Conservation (phyloP, 2,888 invertebrate species). For the Drosophila eohydei region DNA sequence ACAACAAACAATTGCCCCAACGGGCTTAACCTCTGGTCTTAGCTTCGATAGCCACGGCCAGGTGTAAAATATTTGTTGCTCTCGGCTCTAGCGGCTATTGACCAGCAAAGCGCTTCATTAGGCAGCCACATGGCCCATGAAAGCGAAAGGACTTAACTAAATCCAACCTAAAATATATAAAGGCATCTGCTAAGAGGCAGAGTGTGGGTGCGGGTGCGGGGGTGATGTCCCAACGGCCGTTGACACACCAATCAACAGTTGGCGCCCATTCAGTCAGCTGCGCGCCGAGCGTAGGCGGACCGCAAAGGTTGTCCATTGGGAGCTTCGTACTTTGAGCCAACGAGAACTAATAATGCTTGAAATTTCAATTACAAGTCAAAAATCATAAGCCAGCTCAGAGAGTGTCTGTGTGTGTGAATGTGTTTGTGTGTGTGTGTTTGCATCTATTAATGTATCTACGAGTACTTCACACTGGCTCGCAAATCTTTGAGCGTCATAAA, state of each 20-base stretch:
- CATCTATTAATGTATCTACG: constrained; percentile 19
- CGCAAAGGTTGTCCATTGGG: background rate
- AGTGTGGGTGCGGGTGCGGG: background rate
- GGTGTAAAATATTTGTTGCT: constrained; percentile 49
- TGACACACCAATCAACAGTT: constrained; percentile 50
- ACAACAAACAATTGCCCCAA: constrained; percentile 19
- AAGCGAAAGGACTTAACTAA: constrained; percentile 14
- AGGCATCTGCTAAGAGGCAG: background rate
- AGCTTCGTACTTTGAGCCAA: constrained; percentile 13
- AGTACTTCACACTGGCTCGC: constrained; percentile 35
- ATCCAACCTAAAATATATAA: constrained; percentile 16
- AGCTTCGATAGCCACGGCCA: constrained; percentile 28
- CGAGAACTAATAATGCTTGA: constrained; percentile 72
- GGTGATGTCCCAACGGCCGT: constrained; percentile 19
- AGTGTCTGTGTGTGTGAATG: constrained; percentile 11
- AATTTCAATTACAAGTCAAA: constrained; percentile 74
- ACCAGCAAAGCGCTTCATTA: constrained; percentile 67
- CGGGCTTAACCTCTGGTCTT: constrained; percentile 29
- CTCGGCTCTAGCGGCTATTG: constrained; percentile 59
- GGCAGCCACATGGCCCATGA: constrained; percentile 38
- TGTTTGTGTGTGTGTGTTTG: constrained; percentile 15
- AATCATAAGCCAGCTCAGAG: constrained; percentile 49
- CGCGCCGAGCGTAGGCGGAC: constrained; percentile 2
- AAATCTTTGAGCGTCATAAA: constrained; percentile 49
- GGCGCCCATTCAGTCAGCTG: constrained; percentile 47